Evolutionary conservation across 2,797 vertebrate genomes (phyloP), one percentile per base, ranked within the genome.

Genomic region (Perodicticus potto): DNA sequence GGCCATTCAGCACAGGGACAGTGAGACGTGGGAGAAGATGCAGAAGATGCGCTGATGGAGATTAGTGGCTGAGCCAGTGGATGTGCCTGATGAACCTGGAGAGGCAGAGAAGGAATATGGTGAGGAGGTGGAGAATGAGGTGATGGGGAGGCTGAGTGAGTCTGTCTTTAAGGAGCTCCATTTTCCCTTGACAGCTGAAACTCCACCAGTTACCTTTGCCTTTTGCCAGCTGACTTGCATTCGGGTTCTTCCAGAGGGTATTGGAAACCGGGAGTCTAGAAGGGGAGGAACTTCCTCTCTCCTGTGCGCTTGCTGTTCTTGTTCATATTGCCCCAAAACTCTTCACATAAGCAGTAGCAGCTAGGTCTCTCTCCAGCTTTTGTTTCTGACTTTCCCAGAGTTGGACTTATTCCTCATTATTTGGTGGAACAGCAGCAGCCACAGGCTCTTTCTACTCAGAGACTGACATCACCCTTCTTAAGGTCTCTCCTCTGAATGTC

Each of bases 201-300:
- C 5, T 13, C 45, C n/a, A 25, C 59, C 25, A 19, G n/a, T 19
- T 57, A 43, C 61, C 25, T 69, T 20, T 40, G n/a, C 20, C 34
- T 34, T 53, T 16, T 19, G 13, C 34, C 22, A 3, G n/a, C 2
- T 40, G n/a, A 17, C 61, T 55, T 43, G 29, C 43, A 45, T 14
- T 49, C 29, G 32, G 20, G 8, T 2, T 45, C 43, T 43, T 12
- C 57, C 19, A 32, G 1, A 17, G 23, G 25, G 34, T 34, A 10
- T 29, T 22, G 80, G n/a, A 72, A 43, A 6, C 12, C 13, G 16
- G 29, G 12, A 49, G 4, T 25, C 5, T 20, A 4, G 57, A 14
- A 0, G 0, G 20, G 37, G 4, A 25, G 14, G 5, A 55, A 29
- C 20, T 32, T 57, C 9, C 13, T 37, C 2, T 4, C 25, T 45